Evolutionary conservation across 2,888 invertebrate species (phyloP).

Genomic region (Leptinotarsa rubiginosa): DNA sequence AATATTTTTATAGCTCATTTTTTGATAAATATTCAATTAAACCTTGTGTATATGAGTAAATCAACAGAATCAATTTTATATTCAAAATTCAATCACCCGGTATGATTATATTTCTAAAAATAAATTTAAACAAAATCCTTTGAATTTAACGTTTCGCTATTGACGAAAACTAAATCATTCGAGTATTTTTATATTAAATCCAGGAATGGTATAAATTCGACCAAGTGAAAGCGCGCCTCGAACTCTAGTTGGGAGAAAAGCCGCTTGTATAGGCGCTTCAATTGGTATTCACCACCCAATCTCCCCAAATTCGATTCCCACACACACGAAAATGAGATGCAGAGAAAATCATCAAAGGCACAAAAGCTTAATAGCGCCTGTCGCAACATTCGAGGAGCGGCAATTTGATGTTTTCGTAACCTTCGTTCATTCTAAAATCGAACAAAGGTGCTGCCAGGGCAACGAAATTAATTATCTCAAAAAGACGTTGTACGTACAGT

Average conservation of each 20-base stretch:
- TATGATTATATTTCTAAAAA: too few relatives aligned
- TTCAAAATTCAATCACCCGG: too few relatives aligned
- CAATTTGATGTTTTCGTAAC: conserved; percentile 33
- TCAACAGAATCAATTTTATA: too few relatives aligned
- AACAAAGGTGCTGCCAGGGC: conserved; percentile 4
- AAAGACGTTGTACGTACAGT: not conserved
- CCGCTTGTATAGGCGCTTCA: conserved; percentile 60
- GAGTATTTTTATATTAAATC: conserved; percentile 49
- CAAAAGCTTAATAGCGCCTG: conserved; percentile 65
- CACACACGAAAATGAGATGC: conserved; percentile 67
- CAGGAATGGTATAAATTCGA: conserved; percentile 48
- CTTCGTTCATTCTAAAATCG: conserved; percentile 7
- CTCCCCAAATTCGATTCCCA: conserved; percentile 67
- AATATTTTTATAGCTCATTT: too few relatives aligned
- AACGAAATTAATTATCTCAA: not conserved
- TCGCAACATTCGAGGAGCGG: conserved; percentile 43
- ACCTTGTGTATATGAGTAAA: too few relatives aligned
- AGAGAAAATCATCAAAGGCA: conserved; percentile 68
- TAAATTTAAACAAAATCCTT: too few relatives aligned
- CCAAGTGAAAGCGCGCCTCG: conserved; percentile 39
- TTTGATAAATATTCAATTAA: too few relatives aligned
- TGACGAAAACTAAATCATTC: not conserved
- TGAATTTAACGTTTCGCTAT: not conserved
- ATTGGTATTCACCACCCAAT: conserved; percentile 67
- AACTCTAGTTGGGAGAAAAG: conserved; percentile 54